A percentile compares a stretch with the other conserved stretches of the same genome.
Conservation (phyloP, 2,113 vertebrate species). For the Probosciger aterrimus region DNA sequence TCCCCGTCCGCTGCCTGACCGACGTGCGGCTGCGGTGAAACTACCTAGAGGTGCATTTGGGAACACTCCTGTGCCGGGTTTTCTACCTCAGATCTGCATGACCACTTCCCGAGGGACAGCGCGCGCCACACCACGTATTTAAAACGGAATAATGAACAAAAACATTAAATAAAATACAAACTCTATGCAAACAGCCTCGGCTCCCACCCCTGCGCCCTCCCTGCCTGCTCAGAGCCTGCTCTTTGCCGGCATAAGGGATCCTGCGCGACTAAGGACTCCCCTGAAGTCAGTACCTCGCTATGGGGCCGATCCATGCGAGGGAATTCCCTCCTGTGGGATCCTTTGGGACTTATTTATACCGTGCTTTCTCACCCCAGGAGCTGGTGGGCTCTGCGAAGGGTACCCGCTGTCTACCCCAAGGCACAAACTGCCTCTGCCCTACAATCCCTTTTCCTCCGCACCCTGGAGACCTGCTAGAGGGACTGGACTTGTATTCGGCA, state of each 20-base stretch:
- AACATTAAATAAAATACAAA: conserved; percentile 59
- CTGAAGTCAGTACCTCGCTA: not conserved
- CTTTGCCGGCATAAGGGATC: not conserved
- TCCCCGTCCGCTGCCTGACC: conserved; percentile 1
- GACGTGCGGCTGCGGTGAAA: conserved; percentile 74
- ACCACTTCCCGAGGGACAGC: conserved; percentile 71
- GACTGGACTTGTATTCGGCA: not conserved
- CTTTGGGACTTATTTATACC: not conserved
- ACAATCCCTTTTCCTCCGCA: not conserved
- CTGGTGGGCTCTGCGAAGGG: not conserved
- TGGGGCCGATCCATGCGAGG: accelerated
- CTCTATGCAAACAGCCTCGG: conserved; percentile 32
- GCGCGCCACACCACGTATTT: conserved; percentile 70
- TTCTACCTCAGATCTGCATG: conserved; percentile 79
- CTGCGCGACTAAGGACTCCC: not conserved
- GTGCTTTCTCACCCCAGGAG: not conserved
- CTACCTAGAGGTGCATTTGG: conserved; percentile 77
- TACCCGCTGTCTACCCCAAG: accelerated
- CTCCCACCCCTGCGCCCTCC: not conserved
- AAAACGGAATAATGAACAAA: conserved; percentile 66
- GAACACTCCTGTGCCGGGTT: conserved; percentile 64
- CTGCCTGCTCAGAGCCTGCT: not conserved
- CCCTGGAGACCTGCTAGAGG: not conserved
- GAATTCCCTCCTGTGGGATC: not conserved
- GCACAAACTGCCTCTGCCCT: not conserved